Base-by-base conservation (phyloP, 2,888 invertebrate genomes). In the Alviniconcha strummeri region DNA sequence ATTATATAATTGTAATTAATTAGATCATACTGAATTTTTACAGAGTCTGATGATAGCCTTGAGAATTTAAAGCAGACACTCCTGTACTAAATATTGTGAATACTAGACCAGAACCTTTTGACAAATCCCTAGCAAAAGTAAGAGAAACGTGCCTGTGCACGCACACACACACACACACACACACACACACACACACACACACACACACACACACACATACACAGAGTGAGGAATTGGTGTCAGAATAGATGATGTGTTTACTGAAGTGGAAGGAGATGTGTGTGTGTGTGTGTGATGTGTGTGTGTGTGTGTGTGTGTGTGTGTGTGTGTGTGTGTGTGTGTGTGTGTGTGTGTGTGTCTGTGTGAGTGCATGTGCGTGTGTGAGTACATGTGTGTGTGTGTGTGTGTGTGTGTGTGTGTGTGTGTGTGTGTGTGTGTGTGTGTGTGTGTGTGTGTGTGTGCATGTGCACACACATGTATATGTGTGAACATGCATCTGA, bases 111-210 rank as follows among this genome's bases (percentile, higher is more conserved):
- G 36, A 36, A 36, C 36, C 3, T 36, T 36, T 36, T 36, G 36
- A 36, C 3, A 36, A 36, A 36, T 36, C 36, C 36, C 36, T 36
- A 36, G 36, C 36, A 36, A 36, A 36, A 36, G 36, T 36, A 36
- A 36, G 36, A 36, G 3, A 36, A 36, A 36, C 3, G 36, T 36
- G 55, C 55, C 55, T 8, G n/a, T 8, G 8, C 57, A 77, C 57
- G 57, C 77, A 60, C 77, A 77, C 17, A 19, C n/a, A 77, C 77
- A 60, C 77, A 77, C n/a, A 60, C 55, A 77, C 55, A 55, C 55
- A 76, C 76, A 71, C 71, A 71, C 71, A 71, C 71, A 71, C 71
- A 71, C 71, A 71, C 71, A 71, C 71, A 71, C 77, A 60, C 77
- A 77, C n/a, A 60, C 55, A 77, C 55, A 55, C 55, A 76, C 76